Base-by-base conservation (phyloP, 2,797 vertebrate genomes). In the Sebastes miniatus region DNA sequence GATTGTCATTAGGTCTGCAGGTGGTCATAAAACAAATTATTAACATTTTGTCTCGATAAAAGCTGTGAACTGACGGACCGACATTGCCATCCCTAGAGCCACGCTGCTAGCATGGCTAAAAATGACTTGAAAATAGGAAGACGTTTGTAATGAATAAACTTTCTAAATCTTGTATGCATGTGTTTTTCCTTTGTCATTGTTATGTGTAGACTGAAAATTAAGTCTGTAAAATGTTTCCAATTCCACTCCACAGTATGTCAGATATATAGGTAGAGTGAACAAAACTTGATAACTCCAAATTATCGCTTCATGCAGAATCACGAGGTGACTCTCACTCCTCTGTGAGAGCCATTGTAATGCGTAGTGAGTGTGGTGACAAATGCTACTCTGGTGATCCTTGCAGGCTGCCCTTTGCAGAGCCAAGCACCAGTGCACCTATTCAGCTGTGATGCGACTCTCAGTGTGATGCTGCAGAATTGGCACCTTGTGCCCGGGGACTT, bases 381-480 rank as follows among this genome's bases (percentile, higher is more conserved):
- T 85, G 88, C 81, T 87, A 59, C 50, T 85, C 76, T 83, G 83
- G 76, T 90, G 93, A 93, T 88, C 89, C 92, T 90, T 84, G 89
- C 91, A 93, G 79, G 82, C 82, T 93, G 88, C 81, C 91, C 90
- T 94, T 94, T 93, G 25, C 64, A 54, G 32, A 89, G 83, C 80
- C 85, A 90, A 84, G 91, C 83, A 8, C 87, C 85, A 80, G 71
- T 83, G 82, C 83, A 75, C 81, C 79, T 79, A 76, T 87, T 88
- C 90, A 77, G 64, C 86, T 72, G 66, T 63, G 47, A 78, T 78
- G 58, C 52, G 3, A 64, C 63, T 72, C 77, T 71, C 72, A 22
- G 31, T 22, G 68, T 70, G 77, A 81, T 83, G 76, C 68, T 65
- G 77, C 80, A 66, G 72, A 67, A 84, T 63, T 58, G 66, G 22